Evolutionary conservation across 2,888 invertebrate genomes (phyloP), one percentile per base, ranked within the genome.

Genomic region (Lobophora halterata): DNA sequence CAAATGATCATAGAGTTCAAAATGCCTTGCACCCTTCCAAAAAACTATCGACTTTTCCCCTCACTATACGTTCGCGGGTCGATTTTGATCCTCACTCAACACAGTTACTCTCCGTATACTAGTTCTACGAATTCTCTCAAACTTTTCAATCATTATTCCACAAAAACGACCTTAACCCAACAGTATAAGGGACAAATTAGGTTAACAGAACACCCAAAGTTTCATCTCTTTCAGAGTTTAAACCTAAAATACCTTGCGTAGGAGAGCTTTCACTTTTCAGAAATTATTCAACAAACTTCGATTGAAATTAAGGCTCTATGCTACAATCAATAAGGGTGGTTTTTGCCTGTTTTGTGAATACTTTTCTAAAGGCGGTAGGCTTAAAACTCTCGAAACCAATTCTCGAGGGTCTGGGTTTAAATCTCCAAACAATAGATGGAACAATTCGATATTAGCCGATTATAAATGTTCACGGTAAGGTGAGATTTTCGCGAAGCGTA

Each of bases 181-280:
- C 3, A 14, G 10, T n/a, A 32, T 58, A 81, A 58, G 61, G 70
- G 52, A 43, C 47, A 67, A 36, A 61, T 62, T 69, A 14, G 41
- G 37, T 29, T 26, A 52, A 51, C 63, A 46, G 21, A 38, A 36
- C 52, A 51, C 74, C 74, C 61, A 76, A 83, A 87, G 83, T 86
- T 87, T 86, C 86, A 86, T 85, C 85, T 85, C 86, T 85, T 85
- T 82, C 86, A 79, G 76, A 86, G 78, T 86, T 85, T 82, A 83
- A 82, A 87, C 83, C 83, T 82, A 85, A n/a, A 83, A 83, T 85
- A 83, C 82, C 79, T 85, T 78, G 75, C 79, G 81, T 79, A 79
- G 77, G 77, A 81, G 78, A 77, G 83, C 86, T 86, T 86, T 87
- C 86, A 83, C 86, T 87, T 87, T 87, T 87, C 86, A 83, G 85